These are phyloP conservation scores for Drosophila sucinea DNA, from an alignment of 1,140 invertebrate genomes.

Conservation along the genomic window DNA sequence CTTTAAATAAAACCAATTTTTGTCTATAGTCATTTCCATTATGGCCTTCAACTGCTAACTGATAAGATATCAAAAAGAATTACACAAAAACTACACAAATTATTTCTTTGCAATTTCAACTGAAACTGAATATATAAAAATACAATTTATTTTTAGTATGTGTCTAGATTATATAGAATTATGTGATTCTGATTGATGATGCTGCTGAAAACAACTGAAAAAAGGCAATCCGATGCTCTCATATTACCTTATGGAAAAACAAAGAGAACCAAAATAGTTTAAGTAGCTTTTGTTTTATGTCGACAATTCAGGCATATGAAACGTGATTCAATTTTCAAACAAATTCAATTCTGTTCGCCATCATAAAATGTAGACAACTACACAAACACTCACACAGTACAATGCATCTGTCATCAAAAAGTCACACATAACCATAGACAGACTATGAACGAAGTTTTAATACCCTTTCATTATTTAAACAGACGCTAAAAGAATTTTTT, in stretches of 20 bases:
- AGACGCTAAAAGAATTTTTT: no score
- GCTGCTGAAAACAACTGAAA: background rate
- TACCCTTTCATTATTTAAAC: background rate
- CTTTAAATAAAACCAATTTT: background rate
- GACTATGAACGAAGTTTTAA: background rate
- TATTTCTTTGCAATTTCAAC: background rate
- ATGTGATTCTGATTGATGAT: background rate
- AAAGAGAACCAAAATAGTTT: conserved; percentile 30
- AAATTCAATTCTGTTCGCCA: conserved; percentile 17
- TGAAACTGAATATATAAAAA: no score
- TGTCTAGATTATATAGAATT: background rate
- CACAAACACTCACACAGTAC: background rate
- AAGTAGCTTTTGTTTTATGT: conserved; percentile 1
- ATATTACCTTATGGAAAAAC: background rate
- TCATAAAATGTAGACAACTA: conserved; percentile 4
- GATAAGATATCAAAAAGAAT: conserved; percentile 8
- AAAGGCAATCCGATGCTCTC: background rate
- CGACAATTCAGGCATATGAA: conserved; percentile 19
- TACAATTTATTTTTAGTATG: no score
- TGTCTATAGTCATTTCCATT: background rate
- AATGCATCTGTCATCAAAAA: conserved; percentile 20
- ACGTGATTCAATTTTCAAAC: conserved; percentile 56
- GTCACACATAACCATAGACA: background rate
- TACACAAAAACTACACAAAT: background rate
- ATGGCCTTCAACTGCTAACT: background rate